Percentiles rank a stretch among this genome's conserved stretches.
These are phyloP conservation scores for Proterorhinus semilunaris DNA, from an alignment of 2,113 vertebrate species.

Conservation along the genomic window DNA sequence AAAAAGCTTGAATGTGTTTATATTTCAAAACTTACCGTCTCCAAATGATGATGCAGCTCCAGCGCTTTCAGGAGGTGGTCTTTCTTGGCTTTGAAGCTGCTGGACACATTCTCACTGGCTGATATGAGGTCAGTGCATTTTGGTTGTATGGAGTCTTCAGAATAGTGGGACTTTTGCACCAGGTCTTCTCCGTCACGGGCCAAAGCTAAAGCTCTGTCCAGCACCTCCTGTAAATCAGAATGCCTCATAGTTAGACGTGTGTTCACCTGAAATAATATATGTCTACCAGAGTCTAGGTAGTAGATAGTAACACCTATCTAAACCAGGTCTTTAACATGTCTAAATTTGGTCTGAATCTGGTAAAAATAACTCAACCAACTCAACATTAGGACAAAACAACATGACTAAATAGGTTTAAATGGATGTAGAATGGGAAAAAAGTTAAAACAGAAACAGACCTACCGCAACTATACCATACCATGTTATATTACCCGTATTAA, in stretches of 20 bases:
- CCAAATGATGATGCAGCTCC: slow-evolving; percentile 85
- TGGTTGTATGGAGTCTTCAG: slow-evolving; percentile 91
- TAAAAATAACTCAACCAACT: no score
- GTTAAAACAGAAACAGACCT: no score
- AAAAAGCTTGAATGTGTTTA: neutral
- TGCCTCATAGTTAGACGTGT: neutral
- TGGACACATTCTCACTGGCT: slow-evolving; percentile 72
- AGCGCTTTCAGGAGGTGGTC: slow-evolving; percentile 83
- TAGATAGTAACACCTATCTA: no score
- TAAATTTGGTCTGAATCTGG: no score
- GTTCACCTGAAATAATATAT: no score
- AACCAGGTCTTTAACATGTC: no score
- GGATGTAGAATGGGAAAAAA: no score
- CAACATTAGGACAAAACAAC: no score
- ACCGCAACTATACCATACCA: no score
- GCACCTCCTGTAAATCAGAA: slow-evolving; percentile 73
- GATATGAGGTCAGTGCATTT: slow-evolving; percentile 88
- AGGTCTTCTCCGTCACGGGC: slow-evolving; percentile 81
- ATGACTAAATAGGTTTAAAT: no score
- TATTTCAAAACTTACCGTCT: slow-evolving; percentile 78
- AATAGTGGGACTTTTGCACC: slow-evolving; percentile 88
- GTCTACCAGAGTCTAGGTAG: no score
- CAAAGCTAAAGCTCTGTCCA: slow-evolving; percentile 80
- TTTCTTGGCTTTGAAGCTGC: slow-evolving; percentile 69
- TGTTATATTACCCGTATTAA: no score